These are phyloP conservation scores for Chondrosia reniformis DNA, from an alignment of 37 sponge, comb jelly and placozoan genomes.

Conservation along the genomic window DNA sequence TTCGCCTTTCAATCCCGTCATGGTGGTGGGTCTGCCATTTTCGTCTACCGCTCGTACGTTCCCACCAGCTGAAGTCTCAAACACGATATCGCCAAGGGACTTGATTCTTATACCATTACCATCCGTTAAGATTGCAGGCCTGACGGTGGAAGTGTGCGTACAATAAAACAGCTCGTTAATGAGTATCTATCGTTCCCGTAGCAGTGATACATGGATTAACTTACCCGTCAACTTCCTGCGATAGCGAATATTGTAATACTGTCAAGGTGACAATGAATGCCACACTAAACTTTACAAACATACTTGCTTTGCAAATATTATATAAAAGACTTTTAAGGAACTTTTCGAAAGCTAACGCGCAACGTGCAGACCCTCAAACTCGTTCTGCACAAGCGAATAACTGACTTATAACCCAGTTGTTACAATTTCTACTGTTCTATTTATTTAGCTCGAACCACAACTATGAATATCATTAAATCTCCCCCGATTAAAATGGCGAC, in stretches of 20 bases:
- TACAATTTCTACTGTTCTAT: too few species aligned
- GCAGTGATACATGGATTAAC: too few species aligned
- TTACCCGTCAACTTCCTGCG: too few species aligned
- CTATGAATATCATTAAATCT: constrained; percentile 13
- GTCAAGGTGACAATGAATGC: too few species aligned
- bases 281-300: too few species aligned
- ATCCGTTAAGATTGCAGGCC: constrained; percentile 48
- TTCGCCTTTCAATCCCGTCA: constrained; percentile 23
- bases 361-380: too few species aligned
- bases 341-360: too few species aligned
- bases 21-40: neutral
- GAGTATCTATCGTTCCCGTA: neutral
- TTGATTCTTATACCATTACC: constrained; percentile 25
- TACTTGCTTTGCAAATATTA: too few species aligned
- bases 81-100: constrained; percentile 42
- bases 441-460: neutral
- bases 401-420: too few species aligned
- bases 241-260: too few species aligned
- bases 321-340: too few species aligned
- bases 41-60: constrained; percentile 19
- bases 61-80: constrained; percentile 19
- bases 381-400: too few species aligned
- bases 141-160: constrained; percentile 7
- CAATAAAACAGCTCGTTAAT: neutral
- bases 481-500: neutral